These are phyloP conservation scores for Drosophila meridiana DNA, from an alignment of 2,888 invertebrate species.

Conservation along the genomic window DNA sequence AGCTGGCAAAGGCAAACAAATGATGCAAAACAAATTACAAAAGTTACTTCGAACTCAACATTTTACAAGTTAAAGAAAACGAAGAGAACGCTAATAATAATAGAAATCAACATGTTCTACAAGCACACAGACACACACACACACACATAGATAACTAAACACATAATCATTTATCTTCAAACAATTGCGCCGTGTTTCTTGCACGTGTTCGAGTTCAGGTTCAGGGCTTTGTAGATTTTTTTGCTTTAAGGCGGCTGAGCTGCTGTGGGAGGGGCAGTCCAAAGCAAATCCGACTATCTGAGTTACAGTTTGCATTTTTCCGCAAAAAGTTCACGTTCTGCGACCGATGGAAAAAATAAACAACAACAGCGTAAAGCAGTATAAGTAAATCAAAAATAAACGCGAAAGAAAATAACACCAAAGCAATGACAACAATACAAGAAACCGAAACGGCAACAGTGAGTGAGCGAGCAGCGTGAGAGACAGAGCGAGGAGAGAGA, in stretches of 20 bases:
- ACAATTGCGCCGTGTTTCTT: slow-evolving; percentile 49
- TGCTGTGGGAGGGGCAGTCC: neutral
- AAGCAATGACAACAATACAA: slow-evolving; percentile 22
- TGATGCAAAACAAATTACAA: slow-evolving; percentile 45
- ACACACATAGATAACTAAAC: slow-evolving; percentile 21
- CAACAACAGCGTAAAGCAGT: slow-evolving; percentile 10
- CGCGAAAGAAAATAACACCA: slow-evolving; percentile 47
- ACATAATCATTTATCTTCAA: slow-evolving; percentile 56
- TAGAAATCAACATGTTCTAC: slow-evolving; percentile 45
- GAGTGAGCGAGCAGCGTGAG: neutral
- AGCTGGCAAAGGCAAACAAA: slow-evolving; percentile 27
- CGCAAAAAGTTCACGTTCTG: slow-evolving; percentile 65
- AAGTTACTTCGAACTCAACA: slow-evolving; percentile 20
- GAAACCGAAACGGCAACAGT: slow-evolving; percentile 4
- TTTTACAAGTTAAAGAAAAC: slow-evolving; percentile 24
- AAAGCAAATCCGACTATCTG: slow-evolving; percentile 29
- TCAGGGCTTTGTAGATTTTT: slow-evolving; percentile 40
- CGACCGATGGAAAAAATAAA: slow-evolving; percentile 15
- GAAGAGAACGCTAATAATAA: slow-evolving; percentile 42
- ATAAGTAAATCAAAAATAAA: slow-evolving; percentile 40
- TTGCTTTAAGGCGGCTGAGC: neutral
- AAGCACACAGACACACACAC: neutral
- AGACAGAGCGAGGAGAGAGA: neutral
- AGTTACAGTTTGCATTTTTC: slow-evolving; percentile 49
- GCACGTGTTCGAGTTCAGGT: slow-evolving; percentile 58